Base-by-base conservation (phyloP, 2,113 vertebrate species). In the mouse (Mus musculus) region DNA sequence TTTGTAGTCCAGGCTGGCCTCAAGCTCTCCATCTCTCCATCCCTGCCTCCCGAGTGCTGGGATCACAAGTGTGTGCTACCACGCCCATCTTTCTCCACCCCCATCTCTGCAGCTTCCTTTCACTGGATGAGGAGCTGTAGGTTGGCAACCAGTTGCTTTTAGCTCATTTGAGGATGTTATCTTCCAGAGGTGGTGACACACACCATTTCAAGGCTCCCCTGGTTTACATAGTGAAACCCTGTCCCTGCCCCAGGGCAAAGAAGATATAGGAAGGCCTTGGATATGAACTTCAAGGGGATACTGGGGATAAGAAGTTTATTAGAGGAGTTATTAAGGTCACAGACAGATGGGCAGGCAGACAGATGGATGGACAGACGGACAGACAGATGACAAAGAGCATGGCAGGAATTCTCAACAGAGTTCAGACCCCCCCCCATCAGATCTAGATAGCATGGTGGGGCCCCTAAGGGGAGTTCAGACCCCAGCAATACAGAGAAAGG, bases 41-140 rank as follows among this genome's bases (percentile, higher is more conserved):
- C 46, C 4, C 67, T 33, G 30, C 30, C 67, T 69, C 13, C 46
- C 9, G 49, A 22, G 20, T 88, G 30, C 46, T 28, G 46, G 42
- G 67, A n/a, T n/a, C 3, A n/a, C 10, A n/a, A 11, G 33, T n/a
- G 30, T 24, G 6, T 2, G 33, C 19, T 30, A 52, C 20, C 11
- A 71, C 30, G 11, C 24, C 85, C 10, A 7, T 13, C 42, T 36
- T 54, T 71, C 46, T 89, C 77, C 46, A 9, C 24, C 14, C 85
- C 88, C 17, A 49, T 88, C 86, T 90, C 65, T 54, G 78, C 77
- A 95, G 78, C 33, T 39, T 28, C 54, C 69, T 87, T 94, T 88
- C 33, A 63, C 3, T 54, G 36, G 54, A 61, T 36, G 10, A 86
- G 72, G 49, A 65, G 71, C 75, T 71, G 77, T 36, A 63, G 2